Base-by-base conservation (phyloP, 2,797 vertebrate genomes). In the Pseudochromis fuscus region DNA sequence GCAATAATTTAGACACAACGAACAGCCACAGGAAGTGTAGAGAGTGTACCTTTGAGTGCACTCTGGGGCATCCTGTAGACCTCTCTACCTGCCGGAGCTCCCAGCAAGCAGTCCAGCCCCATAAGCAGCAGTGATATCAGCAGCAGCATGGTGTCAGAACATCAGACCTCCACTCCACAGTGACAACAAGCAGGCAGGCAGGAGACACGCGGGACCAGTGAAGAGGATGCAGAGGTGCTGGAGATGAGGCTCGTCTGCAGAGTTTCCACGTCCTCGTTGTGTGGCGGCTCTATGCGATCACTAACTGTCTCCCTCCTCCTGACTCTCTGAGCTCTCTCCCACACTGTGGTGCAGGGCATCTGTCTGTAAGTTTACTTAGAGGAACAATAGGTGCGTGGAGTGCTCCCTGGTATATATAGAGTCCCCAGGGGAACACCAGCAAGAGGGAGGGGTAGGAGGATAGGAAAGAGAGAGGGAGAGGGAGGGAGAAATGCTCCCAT, bases 11-110 rank as follows among this genome's bases (percentile, higher is more conserved):
- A 52, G 40, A 58, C 30, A 35, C 15, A 45, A 35, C 21, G 3
- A 58, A 44, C 18, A 38, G 53, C 1, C 0, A 13, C 4, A 33
- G 7, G 1, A 42, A 25, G 16, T 62, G 53, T 10, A 27, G 7
- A 23, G 25, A 53, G 35, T 28, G 33, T 90, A 96, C 96, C 96
- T 96, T 95, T 95, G 30, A 97, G 90, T 19, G 95, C 76, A 49
- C 87, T 90, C 75, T 93, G 92, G 4, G 96, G 96, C 94, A 97
- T 94, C 86, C 91, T 94, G 94, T 96, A 96, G 64, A 96, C 92
- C 79, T 95, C 94, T 88, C 93, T 94, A 69, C 85, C 87, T 40
- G 94, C 18, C 2, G 96, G 94, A 24, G 91, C 94, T 2, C 91
- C 93, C 67, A 76, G 60, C 11, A 83, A 84, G 65, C 85, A 86